Evolutionary conservation across 2,888 invertebrate species (phyloP).

Genomic region (Drosophila monieri): DNA sequence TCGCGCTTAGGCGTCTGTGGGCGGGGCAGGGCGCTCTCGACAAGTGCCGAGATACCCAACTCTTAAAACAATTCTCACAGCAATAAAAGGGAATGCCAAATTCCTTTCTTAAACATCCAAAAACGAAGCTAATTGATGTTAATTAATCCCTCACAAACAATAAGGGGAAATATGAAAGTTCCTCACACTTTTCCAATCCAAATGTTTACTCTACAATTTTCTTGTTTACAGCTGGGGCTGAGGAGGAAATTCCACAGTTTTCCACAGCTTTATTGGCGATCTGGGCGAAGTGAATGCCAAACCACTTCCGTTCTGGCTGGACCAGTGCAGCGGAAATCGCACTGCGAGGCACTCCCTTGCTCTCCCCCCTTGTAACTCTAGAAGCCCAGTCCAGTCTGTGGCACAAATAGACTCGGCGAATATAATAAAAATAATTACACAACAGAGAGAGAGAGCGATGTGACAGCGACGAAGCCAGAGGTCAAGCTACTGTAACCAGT

Average conservation of each 20-base stretch:
- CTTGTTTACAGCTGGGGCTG: neutral
- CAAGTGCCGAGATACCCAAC: slow-evolving; percentile 7
- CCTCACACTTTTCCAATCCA: neutral
- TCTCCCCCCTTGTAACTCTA: slow-evolving; percentile 35
- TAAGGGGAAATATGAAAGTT: slow-evolving; percentile 29
- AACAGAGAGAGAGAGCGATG: slow-evolving; percentile 57
- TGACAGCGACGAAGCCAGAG: slow-evolving; percentile 54
- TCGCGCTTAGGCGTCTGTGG: slow-evolving; percentile 12
- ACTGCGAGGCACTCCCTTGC: slow-evolving; percentile 34
- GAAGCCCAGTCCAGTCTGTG: slow-evolving; percentile 13
- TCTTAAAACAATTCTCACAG: slow-evolving; percentile 63
- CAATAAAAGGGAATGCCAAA: slow-evolving; percentile 54
- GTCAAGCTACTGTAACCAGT: slow-evolving; percentile 53
- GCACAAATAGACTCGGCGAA: slow-evolving; percentile 46
- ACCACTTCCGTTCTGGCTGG: slow-evolving; percentile 39
- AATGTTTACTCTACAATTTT: neutral
- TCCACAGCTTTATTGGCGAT: slow-evolving; percentile 10
- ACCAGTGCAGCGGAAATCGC: slow-evolving; percentile 42
- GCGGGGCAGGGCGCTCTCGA: slow-evolving; percentile 24
- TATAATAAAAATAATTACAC: slow-evolving; percentile 73
- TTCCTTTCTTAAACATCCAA: slow-evolving; percentile 31
- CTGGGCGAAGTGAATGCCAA: slow-evolving; percentile 19
- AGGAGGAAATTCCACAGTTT: neutral
- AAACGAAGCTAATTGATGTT: slow-evolving; percentile 38
- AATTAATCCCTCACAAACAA: slow-evolving; percentile 42